Evolutionary conservation across 2,797 vertebrate genomes (phyloP).

Genomic region (Poeciliopsis turneri): DNA sequence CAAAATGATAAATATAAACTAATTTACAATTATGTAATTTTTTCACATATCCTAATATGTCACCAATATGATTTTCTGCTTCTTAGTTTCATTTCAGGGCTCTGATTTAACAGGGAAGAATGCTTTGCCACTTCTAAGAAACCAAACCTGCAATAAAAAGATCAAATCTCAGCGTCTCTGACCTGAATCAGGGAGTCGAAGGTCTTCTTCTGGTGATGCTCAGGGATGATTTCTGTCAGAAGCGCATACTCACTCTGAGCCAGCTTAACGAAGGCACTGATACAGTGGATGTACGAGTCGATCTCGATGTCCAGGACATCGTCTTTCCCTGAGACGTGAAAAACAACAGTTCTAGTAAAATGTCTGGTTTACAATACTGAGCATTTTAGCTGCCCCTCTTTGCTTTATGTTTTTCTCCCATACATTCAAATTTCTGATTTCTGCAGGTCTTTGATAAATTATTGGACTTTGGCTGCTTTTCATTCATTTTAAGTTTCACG

Average conservation of each 20-base stretch:
- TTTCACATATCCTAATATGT: background rate
- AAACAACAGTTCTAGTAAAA: constrained; percentile 16
- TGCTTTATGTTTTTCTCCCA: background rate
- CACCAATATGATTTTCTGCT: background rate
- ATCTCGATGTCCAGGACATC: constrained; percentile 95
- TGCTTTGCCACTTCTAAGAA: background rate
- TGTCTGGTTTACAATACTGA: background rate
- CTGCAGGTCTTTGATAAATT: background rate
- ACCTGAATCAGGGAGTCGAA: constrained; percentile 99
- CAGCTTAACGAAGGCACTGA: constrained; percentile 96
- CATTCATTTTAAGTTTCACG: background rate
- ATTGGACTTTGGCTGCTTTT: background rate
- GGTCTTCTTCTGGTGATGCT: constrained; percentile 98
- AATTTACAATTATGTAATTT: background rate
- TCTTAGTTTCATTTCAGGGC: background rate
- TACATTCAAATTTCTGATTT: background rate
- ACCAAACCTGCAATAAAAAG: background rate
- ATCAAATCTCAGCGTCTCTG: background rate
- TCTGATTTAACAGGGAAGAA: background rate
- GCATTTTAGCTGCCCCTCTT: background rate
- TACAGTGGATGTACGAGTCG: constrained; percentile 95
- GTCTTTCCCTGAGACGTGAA: constrained; percentile 86
- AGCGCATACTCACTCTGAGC: constrained; percentile 95
- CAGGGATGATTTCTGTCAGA: constrained; percentile 90
- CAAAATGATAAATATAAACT: background rate